Evolutionary conservation across 2,113 vertebrate species (phyloP), one percentile per base, ranked within the genome.

Genomic region (Benitochromis conjunctus): DNA sequence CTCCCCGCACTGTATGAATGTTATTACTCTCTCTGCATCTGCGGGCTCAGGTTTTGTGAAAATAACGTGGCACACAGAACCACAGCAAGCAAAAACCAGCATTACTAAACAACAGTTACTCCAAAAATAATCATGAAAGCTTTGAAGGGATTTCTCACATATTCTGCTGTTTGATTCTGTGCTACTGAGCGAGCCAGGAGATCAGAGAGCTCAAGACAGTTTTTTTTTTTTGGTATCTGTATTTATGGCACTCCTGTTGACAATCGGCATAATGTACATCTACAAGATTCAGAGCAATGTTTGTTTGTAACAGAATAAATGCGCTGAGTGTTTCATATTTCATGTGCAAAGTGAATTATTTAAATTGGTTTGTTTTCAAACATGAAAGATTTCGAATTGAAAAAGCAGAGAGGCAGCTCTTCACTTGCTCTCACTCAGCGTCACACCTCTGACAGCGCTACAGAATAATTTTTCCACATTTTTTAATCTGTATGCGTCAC

Each of bases 1-100:
- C 80, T 71, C 43, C 51, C 6, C 2, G 2, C 76, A 62, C 80
- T 62, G 48, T 81, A 36, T 79, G 78, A 84, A 57, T 57, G 46
- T 57, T 76, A 53, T 79, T 48, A 29, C 85, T 76, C 56, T 58
- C 56, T 77, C 13, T 18, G 8, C 85, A 34, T 89, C 74, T 71
- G 76, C 16, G 16, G 46, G 58, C 87, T 90, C 51, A 71, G 87
- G 60, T 64, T 86, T 87, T 82, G 36, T 88, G 46, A 71, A 77
- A 81, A 56, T 62, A 80, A 64, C 80, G 82, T 80, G 77, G 55
- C 71, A 34, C 41, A 89, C 69, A 81, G 41, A 66, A 60, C 41
- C 57, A 74, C 46, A 21, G 71, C 71, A 53, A 53, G 71, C 46
- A 0, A 76, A 53, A 51, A 9, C 16, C 6, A 31, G 46, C 26